These are phyloP conservation scores for Spermophilus dauricus DNA, from an alignment of 2,113 vertebrate species.

Conservation along the genomic window DNA sequence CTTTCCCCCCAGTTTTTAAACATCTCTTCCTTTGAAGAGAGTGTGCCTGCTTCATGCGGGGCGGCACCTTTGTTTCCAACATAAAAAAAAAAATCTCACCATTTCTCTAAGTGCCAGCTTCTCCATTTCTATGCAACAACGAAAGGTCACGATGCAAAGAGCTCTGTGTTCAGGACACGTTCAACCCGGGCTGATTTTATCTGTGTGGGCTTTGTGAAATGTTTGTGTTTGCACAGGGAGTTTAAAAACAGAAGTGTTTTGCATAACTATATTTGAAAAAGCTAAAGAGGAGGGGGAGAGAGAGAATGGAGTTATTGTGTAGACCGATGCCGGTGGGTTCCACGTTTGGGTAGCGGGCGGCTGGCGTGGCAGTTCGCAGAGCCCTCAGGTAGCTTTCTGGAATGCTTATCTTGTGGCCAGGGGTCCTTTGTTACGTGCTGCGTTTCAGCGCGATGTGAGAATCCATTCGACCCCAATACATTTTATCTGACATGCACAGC, in stretches of 20 bases:
- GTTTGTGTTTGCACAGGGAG: conserved; percentile 70
- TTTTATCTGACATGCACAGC: conserved; percentile 82
- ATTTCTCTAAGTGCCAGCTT: conserved; percentile 12
- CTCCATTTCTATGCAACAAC: background rate
- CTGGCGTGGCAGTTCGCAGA: background rate
- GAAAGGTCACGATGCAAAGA: conserved; percentile 88
- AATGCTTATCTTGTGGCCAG: background rate
- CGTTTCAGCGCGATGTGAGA: conserved; percentile 37
- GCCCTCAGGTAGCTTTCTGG: conserved; percentile 24
- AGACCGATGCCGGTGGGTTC: background rate
- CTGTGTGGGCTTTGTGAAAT: conserved; percentile 78
- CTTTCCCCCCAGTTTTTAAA: conserved; percentile 71
- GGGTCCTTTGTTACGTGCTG: background rate
- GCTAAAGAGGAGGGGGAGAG: background rate
- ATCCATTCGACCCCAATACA: conserved; percentile 67
- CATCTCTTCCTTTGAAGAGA: conserved; percentile 51
- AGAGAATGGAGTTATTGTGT: conserved; percentile 42
- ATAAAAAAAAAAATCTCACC: background rate
- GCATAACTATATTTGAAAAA: conserved; percentile 74
- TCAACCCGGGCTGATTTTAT: conserved; percentile 87
- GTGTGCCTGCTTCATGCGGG: conserved; percentile 18
- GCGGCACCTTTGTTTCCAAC: background rate
- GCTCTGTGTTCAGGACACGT: conserved; percentile 50
- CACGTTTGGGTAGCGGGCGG: rapidly evolving
- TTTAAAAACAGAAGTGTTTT: conserved; percentile 74